These are phyloP conservation scores for Chromoteleia sp. DNA, from an alignment of 2,888 invertebrate genomes.

Conservation along the genomic window DNA sequence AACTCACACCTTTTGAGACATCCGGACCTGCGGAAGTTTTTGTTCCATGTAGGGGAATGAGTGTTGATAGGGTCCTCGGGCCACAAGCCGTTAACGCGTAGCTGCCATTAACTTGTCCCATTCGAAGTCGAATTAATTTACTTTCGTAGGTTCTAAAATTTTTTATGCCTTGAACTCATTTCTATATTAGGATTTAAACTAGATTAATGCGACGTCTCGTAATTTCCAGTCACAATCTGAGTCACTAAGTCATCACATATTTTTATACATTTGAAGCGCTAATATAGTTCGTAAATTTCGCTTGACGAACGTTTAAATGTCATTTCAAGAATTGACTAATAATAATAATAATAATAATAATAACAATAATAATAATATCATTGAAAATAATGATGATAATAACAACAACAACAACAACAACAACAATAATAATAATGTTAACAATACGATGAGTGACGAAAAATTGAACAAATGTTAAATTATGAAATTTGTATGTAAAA, in stretches of 20 bases:
- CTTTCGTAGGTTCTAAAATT: slow-evolving; percentile 45
- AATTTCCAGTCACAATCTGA: slow-evolving; percentile 2
- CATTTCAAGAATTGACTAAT: too few species aligned
- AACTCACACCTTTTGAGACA: slow-evolving; percentile 56
- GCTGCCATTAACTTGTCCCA: slow-evolving; percentile 66
- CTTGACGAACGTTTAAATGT: not conserved
- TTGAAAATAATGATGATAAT: too few species aligned
- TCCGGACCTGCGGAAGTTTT: slow-evolving; percentile 57
- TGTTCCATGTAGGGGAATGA: slow-evolving; percentile 45
- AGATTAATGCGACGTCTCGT: slow-evolving; percentile 31
- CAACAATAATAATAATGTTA: too few species aligned
- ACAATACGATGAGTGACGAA: too few species aligned
- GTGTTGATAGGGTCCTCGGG: slow-evolving; percentile 66
- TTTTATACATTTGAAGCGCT: slow-evolving; percentile 3
- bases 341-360: too few species aligned
- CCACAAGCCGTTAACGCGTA: slow-evolving; percentile 62
- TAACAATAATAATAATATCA: too few species aligned
- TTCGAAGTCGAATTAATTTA: slow-evolving; percentile 65
- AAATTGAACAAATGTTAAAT: not conserved
- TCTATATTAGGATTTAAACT: slow-evolving; percentile 20
- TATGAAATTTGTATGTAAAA: not conserved
- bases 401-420: too few species aligned
- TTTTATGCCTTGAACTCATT: slow-evolving; percentile 32
- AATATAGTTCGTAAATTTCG: not conserved
- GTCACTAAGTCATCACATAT: slow-evolving; percentile 14